phyloP scores from a whole-genome alignment of 2,888 invertebrate species.

The Magallana nippona region DNA sequence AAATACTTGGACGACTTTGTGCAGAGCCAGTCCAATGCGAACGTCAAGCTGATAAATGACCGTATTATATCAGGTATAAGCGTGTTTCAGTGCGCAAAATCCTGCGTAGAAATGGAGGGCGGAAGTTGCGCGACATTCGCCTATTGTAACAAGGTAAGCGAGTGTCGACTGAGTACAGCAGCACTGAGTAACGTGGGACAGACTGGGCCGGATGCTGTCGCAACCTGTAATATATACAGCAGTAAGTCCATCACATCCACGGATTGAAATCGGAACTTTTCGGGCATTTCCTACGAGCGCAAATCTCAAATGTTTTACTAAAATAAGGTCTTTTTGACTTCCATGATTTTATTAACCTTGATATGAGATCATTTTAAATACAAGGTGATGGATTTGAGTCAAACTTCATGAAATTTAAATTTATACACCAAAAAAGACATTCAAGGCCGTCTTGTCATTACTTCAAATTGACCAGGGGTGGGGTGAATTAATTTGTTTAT shows the following conservation, averaged over 20 bases:
- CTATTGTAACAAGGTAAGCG: slow-evolving; percentile 67
- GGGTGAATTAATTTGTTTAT: neutral
- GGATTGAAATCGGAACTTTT: too few relatives aligned
- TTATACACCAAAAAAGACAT: too few relatives aligned
- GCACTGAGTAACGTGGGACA: slow-evolving; percentile 63
- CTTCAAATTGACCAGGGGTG: neutral
- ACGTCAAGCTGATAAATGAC: slow-evolving; percentile 58
- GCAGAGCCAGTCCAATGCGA: slow-evolving; percentile 46
- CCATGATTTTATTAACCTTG: too few relatives aligned
- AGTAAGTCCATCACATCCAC: neutral
- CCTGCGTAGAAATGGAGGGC: slow-evolving; percentile 66
- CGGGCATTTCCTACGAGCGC: too few relatives aligned
- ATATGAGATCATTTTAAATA: too few relatives aligned
- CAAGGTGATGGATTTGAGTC: too few relatives aligned
- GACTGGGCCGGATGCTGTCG: slow-evolving; percentile 56
- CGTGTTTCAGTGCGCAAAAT: slow-evolving; percentile 67
- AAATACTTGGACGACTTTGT: slow-evolving; percentile 68
- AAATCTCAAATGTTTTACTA: too few relatives aligned
- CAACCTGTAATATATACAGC: slow-evolving; percentile 65
- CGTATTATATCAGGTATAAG: slow-evolving; percentile 60
- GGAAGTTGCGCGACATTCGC: slow-evolving; percentile 68
- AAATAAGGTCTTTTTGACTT: too few relatives aligned
- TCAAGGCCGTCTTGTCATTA: too few relatives aligned
- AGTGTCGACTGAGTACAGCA: slow-evolving; percentile 66
- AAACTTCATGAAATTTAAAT: too few relatives aligned